Conservation (phyloP, 2,113 vertebrate genomes). For the Orthonyx spaldingii region DNA sequence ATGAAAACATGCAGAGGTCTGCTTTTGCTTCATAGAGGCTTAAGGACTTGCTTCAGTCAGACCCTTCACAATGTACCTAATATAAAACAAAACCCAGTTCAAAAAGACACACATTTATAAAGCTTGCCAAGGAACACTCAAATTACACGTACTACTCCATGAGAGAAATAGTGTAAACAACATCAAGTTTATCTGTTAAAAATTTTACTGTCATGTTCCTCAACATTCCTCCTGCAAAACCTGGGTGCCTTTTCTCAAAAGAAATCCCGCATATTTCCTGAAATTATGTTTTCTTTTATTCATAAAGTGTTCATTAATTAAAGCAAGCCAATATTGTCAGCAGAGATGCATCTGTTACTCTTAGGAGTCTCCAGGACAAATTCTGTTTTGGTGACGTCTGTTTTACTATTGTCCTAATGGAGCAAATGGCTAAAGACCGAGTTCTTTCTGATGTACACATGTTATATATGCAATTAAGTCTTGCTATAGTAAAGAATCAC, state of each 20-base stretch:
- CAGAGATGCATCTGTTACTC: slow-evolving; percentile 64
- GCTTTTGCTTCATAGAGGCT: not conserved
- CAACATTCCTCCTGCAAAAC: not conserved
- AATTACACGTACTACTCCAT: not conserved
- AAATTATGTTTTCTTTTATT: slow-evolving; percentile 47
- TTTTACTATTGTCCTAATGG: slow-evolving; percentile 65
- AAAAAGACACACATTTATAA: not conserved
- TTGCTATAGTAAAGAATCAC: slow-evolving; percentile 70
- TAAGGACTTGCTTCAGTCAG: not conserved
- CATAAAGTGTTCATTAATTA: slow-evolving; percentile 60
- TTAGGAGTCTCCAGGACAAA: slow-evolving; percentile 51
- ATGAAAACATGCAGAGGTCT: not conserved
- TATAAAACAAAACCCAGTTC: not conserved
- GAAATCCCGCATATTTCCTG: slow-evolving; percentile 28
- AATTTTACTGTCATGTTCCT: not conserved
- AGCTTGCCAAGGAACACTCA: not conserved
- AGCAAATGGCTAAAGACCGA: slow-evolving; percentile 63
- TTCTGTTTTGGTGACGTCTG: slow-evolving; percentile 56
- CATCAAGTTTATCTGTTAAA: not conserved
- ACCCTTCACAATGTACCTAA: not conserved
- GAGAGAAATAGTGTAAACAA: not conserved
- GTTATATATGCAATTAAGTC: slow-evolving; percentile 76
- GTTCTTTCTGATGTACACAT: slow-evolving; percentile 70
- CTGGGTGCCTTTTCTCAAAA: slow-evolving; percentile 2
- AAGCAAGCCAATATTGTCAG: slow-evolving; percentile 33